These are phyloP conservation scores for Tubiluchus corallicola DNA, from an alignment of 2,888 invertebrate species.

Conservation along the genomic window DNA sequence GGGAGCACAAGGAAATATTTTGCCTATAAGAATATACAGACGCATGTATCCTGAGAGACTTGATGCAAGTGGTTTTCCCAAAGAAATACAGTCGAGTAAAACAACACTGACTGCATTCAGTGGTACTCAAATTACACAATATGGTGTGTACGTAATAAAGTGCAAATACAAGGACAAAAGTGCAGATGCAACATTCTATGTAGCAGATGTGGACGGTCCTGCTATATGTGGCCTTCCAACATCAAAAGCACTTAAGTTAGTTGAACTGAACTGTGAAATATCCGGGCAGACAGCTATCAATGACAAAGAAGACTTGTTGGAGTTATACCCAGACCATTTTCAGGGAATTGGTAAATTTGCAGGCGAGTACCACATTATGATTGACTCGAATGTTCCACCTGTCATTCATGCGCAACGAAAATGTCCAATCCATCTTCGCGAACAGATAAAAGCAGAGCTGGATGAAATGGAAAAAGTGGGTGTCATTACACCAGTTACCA, in stretches of 20 bases:
- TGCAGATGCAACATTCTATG: background rate
- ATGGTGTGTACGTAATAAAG: background rate
- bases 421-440: constrained; percentile 1
- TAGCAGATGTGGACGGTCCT: background rate
- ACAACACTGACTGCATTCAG: background rate
- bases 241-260: background rate
- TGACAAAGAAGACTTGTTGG: background rate
- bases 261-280: background rate
- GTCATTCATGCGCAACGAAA: background rate
- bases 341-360: background rate
- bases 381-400: background rate
- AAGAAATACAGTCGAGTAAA: no score
- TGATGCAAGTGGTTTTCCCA: background rate
- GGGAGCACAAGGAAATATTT: background rate
- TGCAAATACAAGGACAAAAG: background rate
- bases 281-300: background rate
- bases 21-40: background rate
- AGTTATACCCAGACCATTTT: background rate
- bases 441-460: background rate
- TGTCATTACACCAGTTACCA: background rate
- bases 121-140: background rate
- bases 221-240: background rate
- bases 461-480: background rate
- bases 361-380: background rate
- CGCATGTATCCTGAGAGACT: background rate